phyloP scores from a whole-genome alignment of 2,888 invertebrate species.

The Hecatera dysodea region DNA sequence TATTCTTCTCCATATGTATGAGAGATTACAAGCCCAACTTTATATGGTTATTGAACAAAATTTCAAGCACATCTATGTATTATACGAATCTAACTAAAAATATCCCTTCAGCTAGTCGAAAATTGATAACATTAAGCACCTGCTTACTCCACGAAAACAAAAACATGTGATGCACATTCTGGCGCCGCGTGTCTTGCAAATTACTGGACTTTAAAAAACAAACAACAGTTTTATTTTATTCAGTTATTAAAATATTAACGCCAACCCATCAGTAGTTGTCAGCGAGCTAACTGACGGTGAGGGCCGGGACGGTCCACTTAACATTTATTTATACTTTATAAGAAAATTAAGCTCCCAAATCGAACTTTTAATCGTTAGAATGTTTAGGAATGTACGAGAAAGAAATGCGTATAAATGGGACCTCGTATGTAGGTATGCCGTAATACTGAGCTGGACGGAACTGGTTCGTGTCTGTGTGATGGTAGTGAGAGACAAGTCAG shows the following conservation, averaged over 20 bases:
- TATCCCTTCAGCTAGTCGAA: background rate
- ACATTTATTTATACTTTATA: slow-evolving; percentile 61
- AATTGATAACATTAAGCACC: slow-evolving; percentile 3
- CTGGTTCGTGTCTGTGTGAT: slow-evolving; percentile 57
- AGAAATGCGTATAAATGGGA: slow-evolving; percentile 55
- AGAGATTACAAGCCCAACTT: background rate
- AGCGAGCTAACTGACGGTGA: slow-evolving; percentile 29
- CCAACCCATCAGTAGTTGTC: slow-evolving; percentile 48
- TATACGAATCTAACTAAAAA: too few species aligned
- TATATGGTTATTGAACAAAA: background rate
- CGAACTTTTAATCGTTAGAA: slow-evolving; percentile 48
- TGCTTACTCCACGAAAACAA: slow-evolving; percentile 6
- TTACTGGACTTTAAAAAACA: slow-evolving; percentile 37
- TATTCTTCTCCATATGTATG: background rate
- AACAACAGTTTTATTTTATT: slow-evolving; percentile 32
- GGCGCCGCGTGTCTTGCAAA: slow-evolving; percentile 33
- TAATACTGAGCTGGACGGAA: slow-evolving; percentile 46
- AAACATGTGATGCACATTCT: slow-evolving; percentile 15
- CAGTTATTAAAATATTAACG: slow-evolving; percentile 53
- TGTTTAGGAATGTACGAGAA: slow-evolving; percentile 52
- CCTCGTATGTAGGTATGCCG: slow-evolving; percentile 45
- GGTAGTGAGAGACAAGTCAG: slow-evolving; percentile 57
- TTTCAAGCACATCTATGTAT: too few species aligned
- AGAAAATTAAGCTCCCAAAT: slow-evolving; percentile 57
- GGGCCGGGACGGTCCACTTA: slow-evolving; percentile 41